phyloP scores from a whole-genome alignment of 2,797 vertebrate genomes.

The Synanceia verrucosa region DNA sequence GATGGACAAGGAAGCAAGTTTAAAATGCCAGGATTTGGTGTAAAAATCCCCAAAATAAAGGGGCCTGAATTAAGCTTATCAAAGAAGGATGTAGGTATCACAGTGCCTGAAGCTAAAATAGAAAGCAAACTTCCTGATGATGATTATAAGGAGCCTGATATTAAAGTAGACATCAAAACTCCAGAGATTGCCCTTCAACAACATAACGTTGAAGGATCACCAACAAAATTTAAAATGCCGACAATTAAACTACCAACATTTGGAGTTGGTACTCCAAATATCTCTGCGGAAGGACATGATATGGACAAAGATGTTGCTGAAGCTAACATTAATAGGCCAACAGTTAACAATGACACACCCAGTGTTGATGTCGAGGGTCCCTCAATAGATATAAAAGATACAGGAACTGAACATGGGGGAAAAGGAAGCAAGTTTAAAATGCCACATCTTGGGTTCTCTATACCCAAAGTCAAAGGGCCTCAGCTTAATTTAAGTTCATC shows the following conservation, averaged over 20 bases:
- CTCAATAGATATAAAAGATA: slow-evolving; percentile 24
- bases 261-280: slow-evolving; percentile 37
- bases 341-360: background rate
- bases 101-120: slow-evolving; percentile 26
- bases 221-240: slow-evolving; percentile 68
- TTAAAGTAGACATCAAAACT: slow-evolving; percentile 35
- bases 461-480: slow-evolving; percentile 32
- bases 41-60: slow-evolving; percentile 28
- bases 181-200: slow-evolving; percentile 19
- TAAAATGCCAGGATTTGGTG: slow-evolving; percentile 57
- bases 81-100: slow-evolving; percentile 43
- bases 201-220: slow-evolving; percentile 17
- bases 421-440: slow-evolving; percentile 52
- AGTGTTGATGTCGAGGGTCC: slow-evolving; percentile 16
- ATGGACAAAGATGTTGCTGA: slow-evolving; percentile 1
- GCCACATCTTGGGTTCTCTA: background rate
- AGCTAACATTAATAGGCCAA: background rate
- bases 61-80: slow-evolving; percentile 21
- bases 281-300: slow-evolving; percentile 32
- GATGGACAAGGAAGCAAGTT: slow-evolving; percentile 40
- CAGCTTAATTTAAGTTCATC: slow-evolving; percentile 35
- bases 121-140: slow-evolving; percentile 17
- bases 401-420: slow-evolving; percentile 9
- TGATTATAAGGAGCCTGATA: slow-evolving; percentile 32
- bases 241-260: slow-evolving; percentile 79